A percentile compares a stretch with the other conserved stretches of the same genome.
phyloP scores from a whole-genome alignment of 2,797 vertebrate species.

The Sardinella longiceps region DNA sequence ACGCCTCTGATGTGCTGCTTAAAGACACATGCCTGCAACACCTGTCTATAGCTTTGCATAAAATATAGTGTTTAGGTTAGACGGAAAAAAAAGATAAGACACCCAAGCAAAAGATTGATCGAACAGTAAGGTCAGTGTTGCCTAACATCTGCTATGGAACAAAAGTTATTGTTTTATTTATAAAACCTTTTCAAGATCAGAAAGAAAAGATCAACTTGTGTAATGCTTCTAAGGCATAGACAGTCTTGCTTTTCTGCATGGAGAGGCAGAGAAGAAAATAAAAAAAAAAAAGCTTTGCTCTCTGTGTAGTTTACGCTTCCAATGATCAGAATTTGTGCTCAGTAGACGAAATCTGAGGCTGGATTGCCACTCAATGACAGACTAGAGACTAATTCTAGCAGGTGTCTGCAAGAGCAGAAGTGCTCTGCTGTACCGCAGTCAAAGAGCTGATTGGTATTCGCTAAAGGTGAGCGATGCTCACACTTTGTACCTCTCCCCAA shows the following conservation, averaged over 20 bases:
- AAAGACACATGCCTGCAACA: not conserved
- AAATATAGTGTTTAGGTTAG: not conserved
- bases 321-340: constrained; percentile 62
- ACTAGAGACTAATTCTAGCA: constrained; percentile 64
- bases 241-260: too few species aligned
- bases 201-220: constrained; percentile 5
- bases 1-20: not conserved
- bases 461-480: constrained; percentile 45
- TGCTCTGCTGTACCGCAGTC: constrained; percentile 27
- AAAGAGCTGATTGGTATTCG: constrained; percentile 54
- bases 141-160: not conserved
- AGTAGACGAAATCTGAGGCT: constrained; percentile 71
- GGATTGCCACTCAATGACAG: constrained; percentile 80
- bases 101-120: too few species aligned
- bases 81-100: too few species aligned
- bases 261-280: too few species aligned
- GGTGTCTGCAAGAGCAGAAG: constrained; percentile 49
- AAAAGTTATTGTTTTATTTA: not conserved
- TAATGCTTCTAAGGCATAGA: constrained; percentile 18
- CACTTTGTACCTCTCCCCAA: not conserved
- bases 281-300: too few species aligned
- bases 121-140: not conserved
- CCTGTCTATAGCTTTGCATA: not conserved
- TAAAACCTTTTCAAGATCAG: not conserved
- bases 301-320: constrained; percentile 27